Evolutionary conservation across 1,140 invertebrate species (phyloP).

Genomic region (Drosophila kohkoa): DNA sequence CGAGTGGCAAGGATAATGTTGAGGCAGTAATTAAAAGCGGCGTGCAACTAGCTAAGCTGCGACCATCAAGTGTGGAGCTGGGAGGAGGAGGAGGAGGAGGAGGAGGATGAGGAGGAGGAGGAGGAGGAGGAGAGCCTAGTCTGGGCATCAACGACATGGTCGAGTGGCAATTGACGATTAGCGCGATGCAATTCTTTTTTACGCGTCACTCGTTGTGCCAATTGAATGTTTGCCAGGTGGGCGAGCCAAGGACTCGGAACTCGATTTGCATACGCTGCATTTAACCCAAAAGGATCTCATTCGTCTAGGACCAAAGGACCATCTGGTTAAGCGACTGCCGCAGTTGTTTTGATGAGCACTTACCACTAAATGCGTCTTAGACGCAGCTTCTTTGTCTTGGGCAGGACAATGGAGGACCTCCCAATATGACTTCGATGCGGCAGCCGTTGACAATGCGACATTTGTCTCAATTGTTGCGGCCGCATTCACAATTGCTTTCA

Average conservation of each 20-base stretch:
- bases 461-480: slow-evolving; percentile 61
- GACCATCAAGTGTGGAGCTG: neutral
- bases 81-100: neutral
- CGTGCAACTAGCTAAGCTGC: slow-evolving; percentile 46
- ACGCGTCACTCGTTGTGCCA: slow-evolving; percentile 67
- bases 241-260: slow-evolving; percentile 25
- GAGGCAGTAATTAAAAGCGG: slow-evolving; percentile 62
- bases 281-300: slow-evolving; percentile 42
- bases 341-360: slow-evolving; percentile 61
- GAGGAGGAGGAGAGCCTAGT: neutral
- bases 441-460: slow-evolving; percentile 56
- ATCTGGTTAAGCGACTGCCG: slow-evolving; percentile 34
- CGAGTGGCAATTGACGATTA: slow-evolving; percentile 25
- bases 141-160: neutral
- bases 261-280: slow-evolving; percentile 51
- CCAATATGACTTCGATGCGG: slow-evolving; percentile 74
- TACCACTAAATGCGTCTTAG: slow-evolving; percentile 71
- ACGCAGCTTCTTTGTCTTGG: slow-evolving; percentile 33
- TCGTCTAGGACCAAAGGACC: slow-evolving; percentile 8
- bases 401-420: slow-evolving; percentile 67
- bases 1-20: slow-evolving; percentile 51
- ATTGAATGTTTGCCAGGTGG: slow-evolving; percentile 73
- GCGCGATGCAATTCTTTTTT: slow-evolving; percentile 41
- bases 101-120: neutral
- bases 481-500: slow-evolving; percentile 64